Base-by-base conservation (phyloP, 2,888 invertebrate genomes). In the Ganaspis brasiliensis region DNA sequence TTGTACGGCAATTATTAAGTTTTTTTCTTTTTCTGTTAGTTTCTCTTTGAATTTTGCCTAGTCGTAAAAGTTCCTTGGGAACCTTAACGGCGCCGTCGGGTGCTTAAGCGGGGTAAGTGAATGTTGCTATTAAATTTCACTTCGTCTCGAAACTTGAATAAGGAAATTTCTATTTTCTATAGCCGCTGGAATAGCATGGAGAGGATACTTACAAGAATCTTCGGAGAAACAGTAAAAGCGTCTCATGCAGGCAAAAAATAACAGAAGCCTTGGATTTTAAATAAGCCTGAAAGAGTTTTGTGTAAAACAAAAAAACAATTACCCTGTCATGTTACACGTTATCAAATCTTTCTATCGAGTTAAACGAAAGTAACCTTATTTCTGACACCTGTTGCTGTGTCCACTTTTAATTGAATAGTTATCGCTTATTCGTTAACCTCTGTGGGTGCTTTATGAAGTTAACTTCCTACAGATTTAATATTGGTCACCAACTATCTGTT, bases 121-220 rank as follows among this genome's bases (percentile, higher is more conserved):
- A 61, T 61, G 61, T 61, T 37, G 61, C 61, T 61, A 61, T 61
- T 61, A 61, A 61, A 61, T 21, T 61, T 37, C 61, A 35, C 37
- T 61, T 37, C 61, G 37, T 37, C 37, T 61, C 61, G 37, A 61
- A 61, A 37, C 61, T 61, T 61, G 61, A 61, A 61, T 61, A 61
- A 61, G 61, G 61, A 61, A 61, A 61, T 61, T 61, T 61, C 61
- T 61, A 61, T 61, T 61, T 61, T 37, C 19, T 37, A 6, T 61
- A 61, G 61, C 35, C 14, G 61, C 61, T 61, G 61, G 16, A 61
- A 61, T 37, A 61, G 21, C 61, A 35, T 19, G 21, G 55, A 56
- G 14, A 37, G 19, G 19, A 16, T 19, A 61, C 21, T 61, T 61
- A 61, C 37, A 61, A 61, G 1, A 61, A 10, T 12, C 19, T 37